Conservation (phyloP, 53 echinoderm and acorn worm species). For the Zoroaster sp. region DNA sequence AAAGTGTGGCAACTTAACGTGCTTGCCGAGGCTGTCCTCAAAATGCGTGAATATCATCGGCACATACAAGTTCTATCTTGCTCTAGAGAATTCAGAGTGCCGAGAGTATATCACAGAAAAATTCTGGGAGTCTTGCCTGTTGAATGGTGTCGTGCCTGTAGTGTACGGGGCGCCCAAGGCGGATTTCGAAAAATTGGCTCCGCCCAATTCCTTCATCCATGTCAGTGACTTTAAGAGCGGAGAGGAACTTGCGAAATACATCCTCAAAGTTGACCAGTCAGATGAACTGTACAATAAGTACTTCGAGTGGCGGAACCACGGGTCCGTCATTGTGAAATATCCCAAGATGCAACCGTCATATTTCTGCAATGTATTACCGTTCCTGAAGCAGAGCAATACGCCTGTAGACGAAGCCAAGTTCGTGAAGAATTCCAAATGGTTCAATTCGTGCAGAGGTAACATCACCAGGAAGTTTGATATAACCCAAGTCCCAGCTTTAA, state of each 20-base stretch:
- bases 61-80: conserved; percentile 82
- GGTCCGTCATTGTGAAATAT: conserved; percentile 55
- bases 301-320: conserved; percentile 70
- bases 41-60: conserved; percentile 62
- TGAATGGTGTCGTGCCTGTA: conserved; percentile 77
- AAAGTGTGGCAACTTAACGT: conserved; percentile 73
- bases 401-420: conserved; percentile 3
- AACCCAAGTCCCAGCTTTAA: conserved; percentile 1
- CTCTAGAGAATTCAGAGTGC: conserved; percentile 85
- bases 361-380: conserved; percentile 72
- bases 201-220: conserved; percentile 81
- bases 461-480: conserved; percentile 44
- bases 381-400: background rate
- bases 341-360: conserved; percentile 70
- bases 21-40: conserved; percentile 70
- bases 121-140: conserved; percentile 66
- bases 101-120: conserved; percentile 84
- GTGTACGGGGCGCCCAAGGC: conserved; percentile 78
- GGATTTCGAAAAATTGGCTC: conserved; percentile 68
- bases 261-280: conserved; percentile 58
- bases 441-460: conserved; percentile 58
- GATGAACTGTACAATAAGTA: conserved; percentile 69
- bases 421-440: conserved; percentile 67
- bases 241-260: conserved; percentile 64
- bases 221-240: conserved; percentile 73